Percentiles rank a stretch among this genome's conserved stretches.
These are phyloP conservation scores for Metacarcinus magister DNA, from an alignment of 2,888 invertebrate species.

Conservation along the genomic window DNA sequence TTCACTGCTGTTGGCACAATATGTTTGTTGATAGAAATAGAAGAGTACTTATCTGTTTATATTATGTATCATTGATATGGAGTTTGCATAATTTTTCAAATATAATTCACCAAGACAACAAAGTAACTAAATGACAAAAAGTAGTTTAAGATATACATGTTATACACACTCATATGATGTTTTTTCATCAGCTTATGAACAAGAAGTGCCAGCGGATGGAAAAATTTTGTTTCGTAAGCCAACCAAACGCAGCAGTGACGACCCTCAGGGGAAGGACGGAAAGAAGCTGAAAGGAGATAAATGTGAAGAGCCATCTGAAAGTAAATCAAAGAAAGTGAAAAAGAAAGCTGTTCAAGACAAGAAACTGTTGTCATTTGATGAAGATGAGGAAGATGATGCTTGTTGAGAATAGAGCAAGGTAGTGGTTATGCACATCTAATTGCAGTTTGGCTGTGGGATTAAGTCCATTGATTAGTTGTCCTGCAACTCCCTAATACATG, in stretches of 20 bases:
- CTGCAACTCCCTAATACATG: neutral
- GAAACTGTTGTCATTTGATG: constrained; percentile 73
- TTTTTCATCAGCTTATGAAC: neutral
- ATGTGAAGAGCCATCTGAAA: neutral
- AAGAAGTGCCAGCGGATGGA: constrained; percentile 59
- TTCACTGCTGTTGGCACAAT: too few species aligned
- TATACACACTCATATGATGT: neutral
- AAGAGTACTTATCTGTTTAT: too few species aligned
- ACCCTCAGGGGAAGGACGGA: neutral
- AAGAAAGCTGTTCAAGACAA: constrained; percentile 65
- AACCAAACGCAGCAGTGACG: constrained; percentile 56
- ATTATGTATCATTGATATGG: neutral
- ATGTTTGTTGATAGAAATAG: too few species aligned
- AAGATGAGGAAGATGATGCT: constrained; percentile 70
- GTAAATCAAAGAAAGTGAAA: constrained; percentile 65
- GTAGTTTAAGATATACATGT: neutral
- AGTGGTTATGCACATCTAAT: neutral
- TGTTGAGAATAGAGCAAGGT: neutral
- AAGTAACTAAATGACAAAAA: neutral
- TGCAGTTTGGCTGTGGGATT: neutral
- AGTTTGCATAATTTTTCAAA: neutral
- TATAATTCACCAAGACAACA: neutral
- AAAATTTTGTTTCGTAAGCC: constrained; percentile 71
- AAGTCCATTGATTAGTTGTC: neutral
- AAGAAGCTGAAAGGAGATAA: constrained; percentile 65